Evolutionary conservation across 1,140 invertebrate species (phyloP).

Genomic region (Drosophila elegans): DNA sequence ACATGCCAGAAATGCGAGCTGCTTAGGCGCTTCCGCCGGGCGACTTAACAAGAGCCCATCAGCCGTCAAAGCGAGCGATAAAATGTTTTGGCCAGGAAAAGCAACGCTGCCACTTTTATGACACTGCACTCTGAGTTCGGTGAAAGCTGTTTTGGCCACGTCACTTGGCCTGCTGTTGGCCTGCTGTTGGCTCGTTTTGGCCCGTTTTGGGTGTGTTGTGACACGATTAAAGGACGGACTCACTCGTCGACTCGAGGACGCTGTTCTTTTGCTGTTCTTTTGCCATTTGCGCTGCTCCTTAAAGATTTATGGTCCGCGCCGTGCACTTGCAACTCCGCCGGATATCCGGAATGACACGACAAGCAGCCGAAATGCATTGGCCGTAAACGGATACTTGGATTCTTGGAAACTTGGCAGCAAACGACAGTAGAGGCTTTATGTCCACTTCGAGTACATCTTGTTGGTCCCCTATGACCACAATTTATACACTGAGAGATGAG

Average conservation of each 20-base stretch:
- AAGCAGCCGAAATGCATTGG: constrained; percentile 57
- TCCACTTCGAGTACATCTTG: constrained; percentile 35
- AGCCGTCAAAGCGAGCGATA: constrained; percentile 45
- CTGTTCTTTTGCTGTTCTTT: constrained; percentile 45
- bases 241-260: constrained; percentile 15
- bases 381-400: constrained; percentile 43
- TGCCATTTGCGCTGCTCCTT: constrained; percentile 36
- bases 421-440: constrained; percentile 12
- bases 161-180: constrained; percentile 1
- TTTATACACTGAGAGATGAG: constrained; percentile 8
- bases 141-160: constrained; percentile 36
- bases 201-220: constrained; percentile 21
- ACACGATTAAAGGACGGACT: constrained; percentile 41
- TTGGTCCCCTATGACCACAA: constrained; percentile 2
- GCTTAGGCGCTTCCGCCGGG: constrained; percentile 56
- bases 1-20: constrained; percentile 58
- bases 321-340: constrained; percentile 68
- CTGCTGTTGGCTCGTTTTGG: neutral
- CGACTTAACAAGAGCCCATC: constrained; percentile 56
- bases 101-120: constrained; percentile 66
- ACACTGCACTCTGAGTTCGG: constrained; percentile 58
- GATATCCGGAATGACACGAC: constrained; percentile 75
- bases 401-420: neutral
- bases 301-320: constrained; percentile 67
- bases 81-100: constrained; percentile 52